Base-by-base conservation (phyloP, 2,797 vertebrate genomes). In the Pampus argenteus region DNA sequence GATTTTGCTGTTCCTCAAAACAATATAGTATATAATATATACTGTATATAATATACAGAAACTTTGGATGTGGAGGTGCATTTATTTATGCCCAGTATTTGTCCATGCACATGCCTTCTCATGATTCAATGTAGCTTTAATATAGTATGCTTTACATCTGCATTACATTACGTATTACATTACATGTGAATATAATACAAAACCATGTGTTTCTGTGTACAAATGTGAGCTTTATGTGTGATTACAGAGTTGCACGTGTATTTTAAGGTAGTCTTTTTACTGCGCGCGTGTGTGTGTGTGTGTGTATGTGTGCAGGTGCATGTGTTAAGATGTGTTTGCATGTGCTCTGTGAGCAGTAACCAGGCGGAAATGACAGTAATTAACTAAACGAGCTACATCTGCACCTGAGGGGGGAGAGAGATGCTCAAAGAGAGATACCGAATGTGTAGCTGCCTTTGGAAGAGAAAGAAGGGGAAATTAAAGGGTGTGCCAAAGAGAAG, bases 311-410 rank as follows among this genome's bases (percentile, higher is more conserved):
- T 59, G 42, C n/a, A 49, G 25, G 22, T 10, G 18, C 20, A 11
- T 10, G 18, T n/a, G 45, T 18, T 60, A 52, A 18, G 0, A 8
- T 25, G 50, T 73, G 74, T 85, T 76, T 78, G 56, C 47, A 57
- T 71, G 69, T 47, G 78, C 71, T 68, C 67, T 59, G 85, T 66
- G n/a, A 75, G 78, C 71, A 57, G 74, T 88, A 86, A 87, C 88
- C 81, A 89, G 81, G 85, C 78, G 63, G 85, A 91, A 89, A 87
- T 92, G 86, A 91, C 82, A 81, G 78, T 88, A 84, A 89, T 91
- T 84, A 92, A 84, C 84, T 87, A 90, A 91, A 88, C 48, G 71
- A 89, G 83, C 82, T 86, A 67, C 80, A 86, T 89, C 78, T 88
- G 86, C 81, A 89, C 88, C 86, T 86, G 84, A 71, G 79, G 77